Base-by-base conservation (phyloP, 2,888 invertebrate genomes). In the Drosophila kanekoi region DNA sequence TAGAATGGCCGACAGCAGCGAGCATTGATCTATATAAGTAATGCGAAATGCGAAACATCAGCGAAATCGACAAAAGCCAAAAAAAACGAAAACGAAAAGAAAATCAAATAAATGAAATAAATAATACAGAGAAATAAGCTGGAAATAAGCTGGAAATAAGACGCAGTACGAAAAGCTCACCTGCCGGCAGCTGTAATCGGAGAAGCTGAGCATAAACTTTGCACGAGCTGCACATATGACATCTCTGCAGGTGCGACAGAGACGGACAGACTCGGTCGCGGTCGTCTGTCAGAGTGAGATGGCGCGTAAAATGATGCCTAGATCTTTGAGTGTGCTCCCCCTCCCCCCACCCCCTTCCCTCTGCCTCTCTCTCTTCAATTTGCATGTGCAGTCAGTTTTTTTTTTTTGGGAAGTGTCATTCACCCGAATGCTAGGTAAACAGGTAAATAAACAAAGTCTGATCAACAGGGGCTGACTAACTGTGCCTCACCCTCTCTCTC, bases 31-130 rank as follows among this genome's bases (percentile, higher is more conserved):
- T 77, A 73, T 73, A 69, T 64, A 62, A 60, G 65, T 76, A 87
- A 83, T 87, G 85, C 77, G 67, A 87, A 87, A 83, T 87, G 85
- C 77, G 67, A 87, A 66, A 58, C 68, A 84, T 85, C 87, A 83
- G 82, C 82, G 59, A 81, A 87, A 85, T 81, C 47, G 49, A 72
- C n/a, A 79, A 59, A 64, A 48, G 48, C 49, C 40, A 45, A 47
- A 56, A 44, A 32, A 44, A 16, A 5, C 16, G 14, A 10, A 32
- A 32, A 14, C 32, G 3, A 1, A 10, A 6, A 41, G 1, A 20
- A 43, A 32, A n/a, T 11, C 4, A 11, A 13, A 13, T 4, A 35
- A 11, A 23, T 23, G 23, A 35, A 11, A 35, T 35, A 4, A 35
- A 35, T 35, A 35, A 16, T 35, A 35, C 35, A 35, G 13, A 35